Conservation (phyloP, 2,797 vertebrate species). For the Diglossa cyanea region DNA sequence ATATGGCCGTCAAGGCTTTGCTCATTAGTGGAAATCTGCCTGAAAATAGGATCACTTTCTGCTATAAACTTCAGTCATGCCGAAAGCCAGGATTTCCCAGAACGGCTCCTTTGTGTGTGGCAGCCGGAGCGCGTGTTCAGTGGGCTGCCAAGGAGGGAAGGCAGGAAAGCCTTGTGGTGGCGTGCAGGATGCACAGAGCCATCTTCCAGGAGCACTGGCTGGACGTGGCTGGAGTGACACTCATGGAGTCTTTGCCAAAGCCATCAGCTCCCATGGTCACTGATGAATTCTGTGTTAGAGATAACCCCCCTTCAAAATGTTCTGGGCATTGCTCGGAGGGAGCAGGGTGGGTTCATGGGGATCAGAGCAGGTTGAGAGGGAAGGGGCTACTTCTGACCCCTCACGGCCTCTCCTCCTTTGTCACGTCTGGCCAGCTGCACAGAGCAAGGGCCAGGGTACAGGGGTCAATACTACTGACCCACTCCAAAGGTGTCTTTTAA, state of each 20-base stretch:
- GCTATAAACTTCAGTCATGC: background rate
- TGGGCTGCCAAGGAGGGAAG: background rate
- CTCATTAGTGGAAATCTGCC: conserved; percentile 55
- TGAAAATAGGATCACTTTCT: conserved; percentile 34
- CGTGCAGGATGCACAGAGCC: accelerated
- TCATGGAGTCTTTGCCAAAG: background rate
- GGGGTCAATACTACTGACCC: background rate
- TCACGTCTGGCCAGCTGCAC: background rate
- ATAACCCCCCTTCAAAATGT: background rate
- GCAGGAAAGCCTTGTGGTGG: background rate
- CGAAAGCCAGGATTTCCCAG: conserved; percentile 43
- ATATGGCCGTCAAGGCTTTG: conserved; percentile 36
- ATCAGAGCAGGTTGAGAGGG: background rate
- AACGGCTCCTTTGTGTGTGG: conserved; percentile 3
- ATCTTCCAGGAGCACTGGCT: background rate
- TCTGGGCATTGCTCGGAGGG: accelerated
- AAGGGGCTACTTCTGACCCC: accelerated
- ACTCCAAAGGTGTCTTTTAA: background rate
- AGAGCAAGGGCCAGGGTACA: background rate
- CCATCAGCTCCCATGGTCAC: background rate
- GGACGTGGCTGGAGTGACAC: accelerated
- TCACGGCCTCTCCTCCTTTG: background rate
- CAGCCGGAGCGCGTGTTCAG: background rate
- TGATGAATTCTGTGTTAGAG: background rate
- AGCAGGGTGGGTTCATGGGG: accelerated